A percentile compares a stretch with the other conserved stretches of the same genome.
phyloP scores from a whole-genome alignment of 2,888 invertebrate genomes.

The Harmothoe impar region DNA sequence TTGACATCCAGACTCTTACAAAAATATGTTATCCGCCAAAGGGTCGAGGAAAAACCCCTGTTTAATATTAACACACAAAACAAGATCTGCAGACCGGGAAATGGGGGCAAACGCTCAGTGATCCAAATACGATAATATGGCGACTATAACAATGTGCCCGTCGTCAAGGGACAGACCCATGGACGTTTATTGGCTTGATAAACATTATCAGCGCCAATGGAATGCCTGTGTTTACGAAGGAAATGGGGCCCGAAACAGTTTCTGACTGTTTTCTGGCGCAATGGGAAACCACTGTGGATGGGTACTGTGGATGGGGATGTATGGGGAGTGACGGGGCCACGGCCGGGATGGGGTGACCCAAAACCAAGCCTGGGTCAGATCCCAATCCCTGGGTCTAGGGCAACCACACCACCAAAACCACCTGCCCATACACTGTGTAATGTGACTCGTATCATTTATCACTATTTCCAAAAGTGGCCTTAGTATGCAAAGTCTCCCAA shows the following conservation, averaged over 20 bases:
- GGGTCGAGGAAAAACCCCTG: not conserved
- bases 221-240: not conserved
- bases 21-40: not conserved
- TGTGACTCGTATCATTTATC: not conserved
- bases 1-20: not conserved
- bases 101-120: not conserved
- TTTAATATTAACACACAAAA: not conserved
- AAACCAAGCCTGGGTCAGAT: not conserved
- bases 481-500: too few species aligned
- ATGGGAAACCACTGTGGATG: not conserved
- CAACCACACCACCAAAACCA: not conserved
- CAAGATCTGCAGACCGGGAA: not conserved
- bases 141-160: conserved; percentile 3
- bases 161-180: not conserved
- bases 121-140: conserved; percentile 24
- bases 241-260: conserved; percentile 10
- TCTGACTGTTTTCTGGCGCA: not conserved
- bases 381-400: not conserved
- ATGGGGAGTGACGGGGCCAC: not conserved
- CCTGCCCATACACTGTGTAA: not conserved
- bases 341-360: not conserved
- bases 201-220: conserved; percentile 19
- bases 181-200: conserved; percentile 31
- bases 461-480: not conserved
- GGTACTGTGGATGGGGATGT: not conserved